A percentile compares a stretch with the other conserved stretches of the same genome.
These are phyloP conservation scores for Eumacrocentrus americanus DNA, from an alignment of 2,888 invertebrate species.

Conservation along the genomic window DNA sequence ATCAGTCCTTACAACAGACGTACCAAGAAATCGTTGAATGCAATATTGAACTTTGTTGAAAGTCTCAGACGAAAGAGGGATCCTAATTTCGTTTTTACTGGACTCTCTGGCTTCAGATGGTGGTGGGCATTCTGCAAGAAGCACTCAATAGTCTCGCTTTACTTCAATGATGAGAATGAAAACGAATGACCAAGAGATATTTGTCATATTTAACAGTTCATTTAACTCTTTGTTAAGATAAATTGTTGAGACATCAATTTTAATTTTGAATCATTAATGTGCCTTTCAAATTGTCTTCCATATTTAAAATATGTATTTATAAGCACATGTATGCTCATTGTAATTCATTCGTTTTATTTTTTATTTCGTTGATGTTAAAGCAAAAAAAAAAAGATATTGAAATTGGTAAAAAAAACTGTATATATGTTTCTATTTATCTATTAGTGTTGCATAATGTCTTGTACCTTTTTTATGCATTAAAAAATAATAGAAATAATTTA, in stretches of 20 bases:
- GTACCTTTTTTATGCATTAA: too few species aligned
- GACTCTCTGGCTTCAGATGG: slow-evolving; percentile 78
- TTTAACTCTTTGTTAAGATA: background rate
- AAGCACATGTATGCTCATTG: too few species aligned
- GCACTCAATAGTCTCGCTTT: slow-evolving; percentile 74
- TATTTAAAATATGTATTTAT: too few species aligned
- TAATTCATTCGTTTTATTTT: too few species aligned
- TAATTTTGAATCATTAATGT: background rate
- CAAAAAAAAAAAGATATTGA: too few species aligned
- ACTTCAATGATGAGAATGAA: slow-evolving; percentile 62
- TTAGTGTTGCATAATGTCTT: too few species aligned
- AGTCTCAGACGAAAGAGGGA: slow-evolving; percentile 68
- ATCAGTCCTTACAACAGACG: slow-evolving; percentile 74
- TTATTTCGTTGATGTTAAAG: too few species aligned
- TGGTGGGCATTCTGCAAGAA: slow-evolving; percentile 86
- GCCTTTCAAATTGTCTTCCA: background rate
- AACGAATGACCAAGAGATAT: slow-evolving; percentile 50
- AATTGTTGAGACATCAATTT: too few species aligned
- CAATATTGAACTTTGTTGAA: slow-evolving; percentile 72
- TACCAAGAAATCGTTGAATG: slow-evolving; percentile 72
- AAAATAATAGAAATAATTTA: too few species aligned
- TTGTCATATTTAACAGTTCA: background rate
- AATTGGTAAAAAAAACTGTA: too few species aligned
- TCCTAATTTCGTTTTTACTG: slow-evolving; percentile 71
- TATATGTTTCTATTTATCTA: too few species aligned